Evolutionary conservation across 2,888 invertebrate genomes (phyloP), one percentile per base, ranked within the genome.

Genomic region (Auanema freiburgensis): DNA sequence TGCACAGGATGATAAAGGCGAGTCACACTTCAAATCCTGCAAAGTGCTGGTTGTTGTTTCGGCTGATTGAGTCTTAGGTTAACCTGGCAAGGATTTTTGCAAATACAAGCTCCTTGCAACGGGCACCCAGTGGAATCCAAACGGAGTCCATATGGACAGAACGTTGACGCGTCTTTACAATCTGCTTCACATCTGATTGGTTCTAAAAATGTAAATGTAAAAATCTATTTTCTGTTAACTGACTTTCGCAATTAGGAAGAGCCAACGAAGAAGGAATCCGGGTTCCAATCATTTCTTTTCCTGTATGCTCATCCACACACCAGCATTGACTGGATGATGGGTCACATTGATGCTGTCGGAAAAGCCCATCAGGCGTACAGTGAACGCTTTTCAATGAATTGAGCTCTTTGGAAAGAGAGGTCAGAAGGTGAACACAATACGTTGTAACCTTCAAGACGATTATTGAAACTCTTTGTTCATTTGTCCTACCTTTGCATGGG

Each of bases 341-440:
- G 64, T 79, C 71, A 57, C 79, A 81, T 59, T 81, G 81, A 55
- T 74, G 63, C 49, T 54, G 50, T 44, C 70, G 49, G 65, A 78
- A 81, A 0, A 64, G 56, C 23, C 81, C 81, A 42, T 75, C 72
- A 0, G 59, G 23, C 0, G 71, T 66, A 58, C 81, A 81, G 51
- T 79, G 76, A 23, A 78, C 74, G 10, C 57, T 49, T 10, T 62
- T 54, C 11, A 62, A 57, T 21, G 46, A 18, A 10, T 56, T 46
- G 1, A 62, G 33, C 41, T 71, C 64, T n/a, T 67, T 58, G 42
- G 73, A 67, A 21, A 62, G 70, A 10, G 78, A 73, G 0, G 77
- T 62, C 33, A 75, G 65, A 33, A 74, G 56, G 53, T 79, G 79
- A 24, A 79, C 69, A 57, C 79, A 79, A 1, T 76, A 69, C 2